Percentiles rank a stretch among this genome's conserved stretches.
Conservation (phyloP, 2,113 vertebrate genomes). For the Oceanites oceanicus region DNA sequence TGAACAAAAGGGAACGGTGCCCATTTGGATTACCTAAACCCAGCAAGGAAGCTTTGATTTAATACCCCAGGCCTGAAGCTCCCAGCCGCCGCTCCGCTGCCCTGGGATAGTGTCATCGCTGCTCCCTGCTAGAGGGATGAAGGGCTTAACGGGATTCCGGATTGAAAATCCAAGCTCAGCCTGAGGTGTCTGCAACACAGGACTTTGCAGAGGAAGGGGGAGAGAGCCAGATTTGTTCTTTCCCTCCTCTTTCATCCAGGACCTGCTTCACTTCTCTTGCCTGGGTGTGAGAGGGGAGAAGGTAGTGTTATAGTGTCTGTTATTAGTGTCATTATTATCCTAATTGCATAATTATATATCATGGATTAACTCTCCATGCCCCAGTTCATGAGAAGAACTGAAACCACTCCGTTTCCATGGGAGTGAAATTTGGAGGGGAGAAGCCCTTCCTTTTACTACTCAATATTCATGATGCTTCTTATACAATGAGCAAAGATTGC, state of each 20-base stretch:
- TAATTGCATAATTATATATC: neutral
- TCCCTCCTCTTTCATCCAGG: neutral
- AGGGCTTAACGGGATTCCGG: constrained; percentile 43
- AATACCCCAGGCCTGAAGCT: neutral
- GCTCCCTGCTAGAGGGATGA: constrained; percentile 2
- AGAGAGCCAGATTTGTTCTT: neutral
- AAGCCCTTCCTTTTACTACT: neutral
- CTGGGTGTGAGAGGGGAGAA: neutral
- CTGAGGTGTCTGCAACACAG: constrained; percentile 14
- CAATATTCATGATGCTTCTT: neutral
- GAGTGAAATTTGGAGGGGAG: neutral
- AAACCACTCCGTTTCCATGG: neutral
- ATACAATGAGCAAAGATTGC: neutral
- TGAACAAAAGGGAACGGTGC: constrained; percentile 37
- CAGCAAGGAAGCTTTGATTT: neutral
- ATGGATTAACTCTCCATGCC: neutral
- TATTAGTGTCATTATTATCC: neutral
- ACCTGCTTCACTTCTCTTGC: neutral
- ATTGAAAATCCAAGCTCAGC: constrained; percentile 50
- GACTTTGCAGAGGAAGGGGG: neutral
- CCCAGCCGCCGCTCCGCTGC: neutral
- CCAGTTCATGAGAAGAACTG: neutral
- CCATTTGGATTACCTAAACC: constrained; percentile 22
- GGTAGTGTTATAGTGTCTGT: neutral
- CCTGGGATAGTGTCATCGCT: neutral